These are phyloP conservation scores for Mesembrinibis cayennensis DNA, from an alignment of 2,113 vertebrate species.

Conservation along the genomic window DNA sequence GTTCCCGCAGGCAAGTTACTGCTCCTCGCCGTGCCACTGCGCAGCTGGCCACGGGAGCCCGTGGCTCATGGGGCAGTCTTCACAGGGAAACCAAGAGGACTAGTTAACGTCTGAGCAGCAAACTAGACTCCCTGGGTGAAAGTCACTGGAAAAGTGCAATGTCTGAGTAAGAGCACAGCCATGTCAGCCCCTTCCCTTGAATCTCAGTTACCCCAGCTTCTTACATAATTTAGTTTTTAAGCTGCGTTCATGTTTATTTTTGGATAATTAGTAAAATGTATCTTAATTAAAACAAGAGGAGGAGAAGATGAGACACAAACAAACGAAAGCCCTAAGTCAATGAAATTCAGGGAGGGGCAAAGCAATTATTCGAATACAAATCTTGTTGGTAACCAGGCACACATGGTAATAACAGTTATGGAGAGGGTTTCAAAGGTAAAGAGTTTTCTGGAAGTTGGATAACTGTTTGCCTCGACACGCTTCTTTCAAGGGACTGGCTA, in stretches of 20 bases:
- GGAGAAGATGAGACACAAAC: background rate
- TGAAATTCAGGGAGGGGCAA: background rate
- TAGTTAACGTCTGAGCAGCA: background rate
- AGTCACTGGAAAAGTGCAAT: background rate
- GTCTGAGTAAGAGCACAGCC: background rate
- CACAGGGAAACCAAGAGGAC: background rate
- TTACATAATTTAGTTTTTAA: background rate
- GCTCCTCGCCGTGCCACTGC: background rate
- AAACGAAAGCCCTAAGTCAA: background rate
- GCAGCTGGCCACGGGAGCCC: background rate
- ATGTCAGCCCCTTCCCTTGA: background rate
- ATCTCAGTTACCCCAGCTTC: background rate
- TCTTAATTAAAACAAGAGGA: slow-evolving; percentile 12
- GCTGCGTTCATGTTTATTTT: background rate
- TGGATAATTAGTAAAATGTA: slow-evolving; percentile 5
- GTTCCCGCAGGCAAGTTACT: background rate
- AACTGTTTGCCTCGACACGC: background rate
- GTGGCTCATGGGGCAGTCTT: background rate
- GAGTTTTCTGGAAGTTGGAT: background rate
- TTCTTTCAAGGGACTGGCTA: background rate
- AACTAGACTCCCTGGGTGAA: background rate
- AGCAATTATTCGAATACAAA: background rate
- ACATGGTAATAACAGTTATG: background rate
- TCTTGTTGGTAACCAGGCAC: background rate
- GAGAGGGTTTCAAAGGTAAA: background rate